Evolutionary conservation across 2,797 vertebrate species (phyloP), one percentile per base, ranked within the genome.

Genomic region (Microcaecilia unicolor): DNA sequence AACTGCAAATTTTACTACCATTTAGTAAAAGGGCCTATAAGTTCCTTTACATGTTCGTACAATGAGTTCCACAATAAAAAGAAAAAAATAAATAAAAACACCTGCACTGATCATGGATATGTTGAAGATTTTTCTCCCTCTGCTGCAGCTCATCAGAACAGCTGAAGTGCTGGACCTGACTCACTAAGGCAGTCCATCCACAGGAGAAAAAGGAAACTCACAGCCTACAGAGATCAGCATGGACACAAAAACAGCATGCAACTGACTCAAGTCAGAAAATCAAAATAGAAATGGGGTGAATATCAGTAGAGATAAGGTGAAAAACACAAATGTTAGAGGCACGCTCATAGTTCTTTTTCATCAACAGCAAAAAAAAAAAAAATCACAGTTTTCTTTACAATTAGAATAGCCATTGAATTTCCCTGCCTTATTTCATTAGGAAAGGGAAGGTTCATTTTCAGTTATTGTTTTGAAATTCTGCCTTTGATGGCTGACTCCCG

Each of bases 401-500:
- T 48, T 11, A 13, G 9, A 5, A 22, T 22, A 22, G 10, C 8
- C 22, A 22, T 8, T 4, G 8, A 3, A 9, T 22, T 3, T 50
- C 55, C 46, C 67, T 51, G 48, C 51, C 48, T 58, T 45, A 42
- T 53, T 61, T 45, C 40, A 56, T 43, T 61, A 14, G 37, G 36
- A 27, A 59, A 53, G 52, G 58, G 67, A 35, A 46, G 53, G 51
- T 55, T 63, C 44, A 36, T 37, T 25, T 31, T 22, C 27, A 42
- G 30, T 84, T 81, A 93, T 56, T 96, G 90, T 72, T 87, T 90
- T 63, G 90, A 87, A 73, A 91, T 94, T 66, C 86, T 91, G 58
- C 83, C 89, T 61, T 90, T 90, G 55, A 98, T 95, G 16, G 86
- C 77, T 1, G 95, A 92, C 67, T 95, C 94, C 51, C 93, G 85